phyloP scores from a whole-genome alignment of 2,113 vertebrate species.

The Siniperca chuatsi region DNA sequence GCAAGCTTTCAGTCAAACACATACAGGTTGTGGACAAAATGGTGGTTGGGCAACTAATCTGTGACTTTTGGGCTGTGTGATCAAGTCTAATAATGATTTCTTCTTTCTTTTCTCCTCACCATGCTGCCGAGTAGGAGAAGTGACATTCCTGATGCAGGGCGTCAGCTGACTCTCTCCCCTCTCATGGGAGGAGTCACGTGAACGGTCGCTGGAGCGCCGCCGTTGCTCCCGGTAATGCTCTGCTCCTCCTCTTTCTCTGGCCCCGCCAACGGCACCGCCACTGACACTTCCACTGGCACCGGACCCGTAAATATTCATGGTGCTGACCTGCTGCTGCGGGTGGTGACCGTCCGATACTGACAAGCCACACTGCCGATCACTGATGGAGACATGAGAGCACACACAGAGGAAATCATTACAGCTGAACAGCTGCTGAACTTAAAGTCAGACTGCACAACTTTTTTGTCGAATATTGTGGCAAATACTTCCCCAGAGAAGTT shows the following conservation, averaged over 20 bases:
- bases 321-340: conserved; percentile 65
- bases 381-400: conserved; percentile 59
- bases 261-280: conserved; percentile 46
- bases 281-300: conserved; percentile 75
- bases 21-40: neutral
- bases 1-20: neutral
- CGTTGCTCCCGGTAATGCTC: conserved; percentile 90
- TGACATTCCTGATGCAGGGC: conserved; percentile 97
- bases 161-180: conserved; percentile 94
- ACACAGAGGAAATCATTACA: conserved; percentile 7
- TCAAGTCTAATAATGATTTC: neutral
- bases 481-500: neutral
- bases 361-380: conserved; percentile 85
- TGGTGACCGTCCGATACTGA: conserved; percentile 84
- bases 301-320: conserved; percentile 88
- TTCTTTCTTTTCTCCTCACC: conserved; percentile 82
- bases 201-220: conserved; percentile 93
- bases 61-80: neutral
- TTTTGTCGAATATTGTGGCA: neutral
- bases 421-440: neutral
- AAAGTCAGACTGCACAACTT: neutral
- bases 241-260: conserved; percentile 67
- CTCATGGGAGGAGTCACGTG: conserved; percentile 96
- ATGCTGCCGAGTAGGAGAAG: conserved; percentile 95
- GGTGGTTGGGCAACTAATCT: neutral